A percentile compares a stretch with the other conserved stretches of the same genome.
phyloP scores from a whole-genome alignment of 2,888 invertebrate genomes.

The Sesamia inferens region DNA sequence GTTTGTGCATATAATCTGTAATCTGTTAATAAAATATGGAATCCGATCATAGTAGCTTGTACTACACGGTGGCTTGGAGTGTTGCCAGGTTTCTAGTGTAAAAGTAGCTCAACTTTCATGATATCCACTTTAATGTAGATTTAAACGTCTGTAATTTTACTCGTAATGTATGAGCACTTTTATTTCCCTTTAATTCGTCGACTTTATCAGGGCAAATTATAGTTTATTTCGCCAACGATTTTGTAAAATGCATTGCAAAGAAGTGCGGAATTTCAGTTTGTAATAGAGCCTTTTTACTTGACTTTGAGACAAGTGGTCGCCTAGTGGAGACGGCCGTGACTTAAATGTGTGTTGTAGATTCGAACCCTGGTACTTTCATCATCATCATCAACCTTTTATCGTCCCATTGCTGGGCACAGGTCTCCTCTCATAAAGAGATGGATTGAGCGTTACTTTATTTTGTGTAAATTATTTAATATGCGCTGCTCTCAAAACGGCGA shows the following conservation, averaged over 20 bases:
- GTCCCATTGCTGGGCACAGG: too few relatives aligned
- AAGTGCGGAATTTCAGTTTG: conserved; percentile 21
- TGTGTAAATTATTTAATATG: background rate
- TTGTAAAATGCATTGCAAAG: conserved; percentile 24
- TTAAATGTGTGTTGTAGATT: background rate
- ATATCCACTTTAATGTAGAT: conserved; percentile 65
- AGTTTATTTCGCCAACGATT: conserved; percentile 52
- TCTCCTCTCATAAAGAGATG: too few relatives aligned
- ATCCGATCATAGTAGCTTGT: conserved; percentile 67
- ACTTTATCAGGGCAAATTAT: conserved; percentile 57
- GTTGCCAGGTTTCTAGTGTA: conserved; percentile 70
- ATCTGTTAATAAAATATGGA: conserved; percentile 30
- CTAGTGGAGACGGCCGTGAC: background rate
- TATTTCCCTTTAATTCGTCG: conserved; percentile 58
- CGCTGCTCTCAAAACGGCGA: background rate
- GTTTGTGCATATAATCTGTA: conserved; percentile 31
- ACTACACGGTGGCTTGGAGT: conserved; percentile 69
- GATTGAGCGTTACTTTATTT: background rate
- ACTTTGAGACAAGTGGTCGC: background rate
- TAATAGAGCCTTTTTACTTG: conserved; percentile 16
- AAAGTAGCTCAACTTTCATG: conserved; percentile 67
- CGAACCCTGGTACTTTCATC: background rate
- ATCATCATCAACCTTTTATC: too few relatives aligned
- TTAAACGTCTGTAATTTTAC: conserved; percentile 61
- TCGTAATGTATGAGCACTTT: conserved; percentile 52